Conservation (phyloP, 2,113 vertebrate genomes). For the Setophaga kirtlandii region DNA sequence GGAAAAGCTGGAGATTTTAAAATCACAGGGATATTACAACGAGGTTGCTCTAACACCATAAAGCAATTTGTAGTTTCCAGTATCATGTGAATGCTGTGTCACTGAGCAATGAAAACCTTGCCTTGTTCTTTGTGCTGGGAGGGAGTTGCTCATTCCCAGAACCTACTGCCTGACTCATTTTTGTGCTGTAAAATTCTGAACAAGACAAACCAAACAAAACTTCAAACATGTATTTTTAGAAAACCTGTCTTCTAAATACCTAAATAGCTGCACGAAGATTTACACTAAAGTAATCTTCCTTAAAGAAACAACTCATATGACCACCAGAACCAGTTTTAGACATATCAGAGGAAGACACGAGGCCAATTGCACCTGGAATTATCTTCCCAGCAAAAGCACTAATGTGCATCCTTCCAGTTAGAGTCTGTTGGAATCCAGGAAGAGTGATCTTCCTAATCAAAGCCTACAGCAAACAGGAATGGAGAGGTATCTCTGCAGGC, state of each 20-base stretch:
- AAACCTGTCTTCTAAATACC: not conserved
- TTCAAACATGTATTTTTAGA: not conserved
- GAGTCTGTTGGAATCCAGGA: not conserved
- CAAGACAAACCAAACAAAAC: not conserved
- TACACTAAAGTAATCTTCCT: not conserved
- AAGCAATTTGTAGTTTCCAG: not conserved
- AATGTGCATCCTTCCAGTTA: not conserved
- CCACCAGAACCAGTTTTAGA: not conserved
- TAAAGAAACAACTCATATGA: not conserved
- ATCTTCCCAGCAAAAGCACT: not conserved
- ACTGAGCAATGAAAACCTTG: not conserved
- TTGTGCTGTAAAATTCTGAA: not conserved
- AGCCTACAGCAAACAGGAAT: not conserved
- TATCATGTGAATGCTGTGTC: constrained; percentile 8
- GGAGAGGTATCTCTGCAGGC: not conserved
- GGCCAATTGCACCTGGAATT: not conserved
- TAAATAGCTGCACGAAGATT: not conserved
- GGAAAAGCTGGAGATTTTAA: not conserved
- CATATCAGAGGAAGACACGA: not conserved
- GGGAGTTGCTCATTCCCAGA: not conserved
- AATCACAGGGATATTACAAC: not conserved
- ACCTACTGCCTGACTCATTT: not conserved
- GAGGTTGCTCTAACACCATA: not conserved
- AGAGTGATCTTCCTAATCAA: not conserved
- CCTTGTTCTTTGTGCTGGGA: not conserved